A percentile compares a stretch with the other conserved stretches of the same genome.
These are phyloP conservation scores for Ellobium chinense DNA, from an alignment of 2,888 invertebrate genomes.

Conservation along the genomic window DNA sequence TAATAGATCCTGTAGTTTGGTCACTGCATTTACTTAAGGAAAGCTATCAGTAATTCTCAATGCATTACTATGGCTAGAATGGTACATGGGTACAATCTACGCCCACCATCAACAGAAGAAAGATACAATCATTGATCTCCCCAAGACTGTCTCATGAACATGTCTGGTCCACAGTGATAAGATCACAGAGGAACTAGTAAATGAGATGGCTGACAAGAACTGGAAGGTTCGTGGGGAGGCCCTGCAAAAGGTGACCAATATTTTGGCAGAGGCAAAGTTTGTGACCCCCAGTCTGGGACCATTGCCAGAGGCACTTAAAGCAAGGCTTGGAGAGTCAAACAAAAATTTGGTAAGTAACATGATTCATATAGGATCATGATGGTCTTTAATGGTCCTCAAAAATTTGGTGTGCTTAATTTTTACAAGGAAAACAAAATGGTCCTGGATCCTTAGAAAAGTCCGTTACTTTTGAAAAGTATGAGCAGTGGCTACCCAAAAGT, in stretches of 20 bases:
- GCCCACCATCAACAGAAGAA: too few relatives aligned
- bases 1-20: too few relatives aligned
- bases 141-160: too few relatives aligned
- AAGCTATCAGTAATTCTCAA: too few relatives aligned
- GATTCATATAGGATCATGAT: neutral
- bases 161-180: constrained; percentile 82
- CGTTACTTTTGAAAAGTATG: neutral
- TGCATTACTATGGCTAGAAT: too few relatives aligned
- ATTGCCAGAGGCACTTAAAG: constrained; percentile 88
- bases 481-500: too few relatives aligned
- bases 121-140: too few relatives aligned
- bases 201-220: constrained; percentile 82
- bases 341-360: constrained; percentile 85
- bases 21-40: too few relatives aligned
- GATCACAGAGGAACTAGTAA: constrained; percentile 89
- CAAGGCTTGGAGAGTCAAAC: constrained; percentile 92
- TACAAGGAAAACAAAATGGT: too few relatives aligned
- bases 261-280: constrained; percentile 87
- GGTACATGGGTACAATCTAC: too few relatives aligned
- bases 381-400: neutral
- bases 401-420: too few relatives aligned
- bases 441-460: too few relatives aligned
- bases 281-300: constrained; percentile 92
- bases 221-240: constrained; percentile 93
- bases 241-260: constrained; percentile 85